Conservation (phyloP, 2,797 vertebrate species). For the Gephyroberyx darwinii region DNA sequence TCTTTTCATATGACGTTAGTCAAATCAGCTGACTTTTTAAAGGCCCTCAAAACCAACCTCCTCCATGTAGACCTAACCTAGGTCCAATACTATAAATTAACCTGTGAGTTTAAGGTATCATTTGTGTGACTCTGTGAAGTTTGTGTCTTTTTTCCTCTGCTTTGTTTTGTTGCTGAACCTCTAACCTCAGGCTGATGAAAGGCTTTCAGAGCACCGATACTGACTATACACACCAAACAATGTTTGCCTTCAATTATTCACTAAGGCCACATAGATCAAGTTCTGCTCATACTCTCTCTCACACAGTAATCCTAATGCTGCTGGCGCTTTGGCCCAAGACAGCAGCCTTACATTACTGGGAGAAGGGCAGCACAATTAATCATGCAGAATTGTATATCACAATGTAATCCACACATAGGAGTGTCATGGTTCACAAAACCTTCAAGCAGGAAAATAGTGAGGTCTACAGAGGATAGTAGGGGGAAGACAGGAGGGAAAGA, state of each 20-base stretch:
- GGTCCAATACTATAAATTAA: conserved; percentile 39
- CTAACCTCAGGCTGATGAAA: conserved; percentile 27
- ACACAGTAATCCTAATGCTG: conserved; percentile 17
- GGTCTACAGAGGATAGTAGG: no score
- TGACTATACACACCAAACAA: conserved; percentile 39
- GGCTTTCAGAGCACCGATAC: conserved; percentile 15
- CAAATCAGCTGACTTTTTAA: neutral
- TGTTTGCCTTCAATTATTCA: conserved; percentile 66
- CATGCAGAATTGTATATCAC: no score
- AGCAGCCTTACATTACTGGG: neutral
- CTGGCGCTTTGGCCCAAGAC: neutral
- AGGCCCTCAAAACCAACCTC: neutral
- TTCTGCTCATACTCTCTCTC: conserved; percentile 32
- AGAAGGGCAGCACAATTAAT: no score
- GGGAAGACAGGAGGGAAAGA: no score
- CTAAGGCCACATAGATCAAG: conserved; percentile 49
- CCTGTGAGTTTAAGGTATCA: conserved; percentile 16
- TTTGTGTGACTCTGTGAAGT: conserved; percentile 13
- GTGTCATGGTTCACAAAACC: no score
- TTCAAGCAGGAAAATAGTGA: no score
- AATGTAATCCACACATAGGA: no score
- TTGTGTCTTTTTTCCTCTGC: conserved; percentile 27
- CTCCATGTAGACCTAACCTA: neutral
- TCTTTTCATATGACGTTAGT: neutral
- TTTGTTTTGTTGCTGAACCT: conserved; percentile 42